Evolutionary conservation across 2,888 invertebrate species (phyloP).

Genomic region (Mythimna albipuncta): DNA sequence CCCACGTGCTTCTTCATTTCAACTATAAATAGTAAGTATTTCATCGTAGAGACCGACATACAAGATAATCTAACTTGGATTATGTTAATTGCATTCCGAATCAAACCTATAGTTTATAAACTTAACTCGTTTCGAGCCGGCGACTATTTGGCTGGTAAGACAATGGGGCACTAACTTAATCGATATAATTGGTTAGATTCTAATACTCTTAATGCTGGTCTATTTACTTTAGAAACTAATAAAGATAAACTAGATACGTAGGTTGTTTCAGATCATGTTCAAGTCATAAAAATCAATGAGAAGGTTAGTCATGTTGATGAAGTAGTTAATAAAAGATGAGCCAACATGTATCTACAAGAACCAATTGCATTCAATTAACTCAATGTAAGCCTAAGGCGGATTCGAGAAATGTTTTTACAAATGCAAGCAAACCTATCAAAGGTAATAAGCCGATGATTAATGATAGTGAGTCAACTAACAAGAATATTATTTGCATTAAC

Average conservation of each 20-base stretch:
- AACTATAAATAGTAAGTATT: constrained; percentile 56
- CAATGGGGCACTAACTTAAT: constrained; percentile 48
- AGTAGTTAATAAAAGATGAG: constrained; percentile 11
- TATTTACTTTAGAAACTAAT: constrained; percentile 21
- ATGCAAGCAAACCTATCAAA: constrained; percentile 15
- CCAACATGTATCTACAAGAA: neutral
- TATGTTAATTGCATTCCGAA: constrained; percentile 67
- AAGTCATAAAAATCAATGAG: constrained; percentile 11
- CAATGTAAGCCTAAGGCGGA: constrained; percentile 24
- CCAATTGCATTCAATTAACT: constrained; percentile 34
- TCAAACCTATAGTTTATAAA: constrained; percentile 49
- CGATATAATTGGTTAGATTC: constrained; percentile 33
- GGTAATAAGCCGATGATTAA: constrained; percentile 22
- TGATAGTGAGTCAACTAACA: constrained; percentile 11
- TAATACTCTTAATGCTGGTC: neutral
- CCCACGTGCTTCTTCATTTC: constrained; percentile 64
- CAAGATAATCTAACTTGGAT: constrained; percentile 61
- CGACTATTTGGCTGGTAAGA: constrained; percentile 54
- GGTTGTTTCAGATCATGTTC: neutral
- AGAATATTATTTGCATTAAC: constrained; percentile 27
- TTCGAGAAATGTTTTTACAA: constrained; percentile 21
- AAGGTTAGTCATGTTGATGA: neutral
- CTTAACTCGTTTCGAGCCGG: constrained; percentile 41
- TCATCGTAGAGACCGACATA: constrained; percentile 44
- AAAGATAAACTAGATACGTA: neutral